A percentile compares a stretch with the other conserved stretches of the same genome.
Conservation (phyloP, 2,888 invertebrate species). For the Noctua comes region DNA sequence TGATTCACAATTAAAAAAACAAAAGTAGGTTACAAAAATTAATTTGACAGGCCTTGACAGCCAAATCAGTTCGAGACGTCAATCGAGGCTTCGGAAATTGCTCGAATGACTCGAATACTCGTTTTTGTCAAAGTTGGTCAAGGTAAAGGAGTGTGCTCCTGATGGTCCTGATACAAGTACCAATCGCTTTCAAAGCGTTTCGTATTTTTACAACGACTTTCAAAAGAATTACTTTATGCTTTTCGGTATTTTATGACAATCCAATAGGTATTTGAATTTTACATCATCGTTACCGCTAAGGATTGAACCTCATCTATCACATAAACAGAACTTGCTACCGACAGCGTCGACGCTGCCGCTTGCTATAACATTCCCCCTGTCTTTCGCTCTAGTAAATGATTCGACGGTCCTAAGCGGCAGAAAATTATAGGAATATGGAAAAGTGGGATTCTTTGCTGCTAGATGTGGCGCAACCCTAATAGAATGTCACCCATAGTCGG, state of each 20-base stretch:
- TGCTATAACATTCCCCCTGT: not conserved
- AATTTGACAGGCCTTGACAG: slow-evolving; percentile 21
- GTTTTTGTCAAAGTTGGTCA: slow-evolving; percentile 18
- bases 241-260: not conserved
- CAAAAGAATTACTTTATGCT: not conserved
- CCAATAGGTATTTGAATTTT: not conserved
- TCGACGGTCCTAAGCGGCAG: too few relatives aligned
- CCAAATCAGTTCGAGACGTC: slow-evolving; percentile 21
- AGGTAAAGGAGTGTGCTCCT: slow-evolving; percentile 1
- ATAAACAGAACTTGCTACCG: too few relatives aligned
- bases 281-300: not conserved
- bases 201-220: not conserved
- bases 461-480: not conserved
- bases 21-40: slow-evolving; percentile 15
- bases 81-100: slow-evolving; percentile 12
- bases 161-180: not conserved
- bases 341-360: not conserved
- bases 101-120: not conserved
- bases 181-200: not conserved
- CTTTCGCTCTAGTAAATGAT: not conserved
- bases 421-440: too few relatives aligned
- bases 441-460: not conserved
- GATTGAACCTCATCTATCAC: not conserved
- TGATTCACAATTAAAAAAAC: slow-evolving; percentile 1
- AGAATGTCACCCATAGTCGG: too few relatives aligned